Conservation (phyloP, 2,797 vertebrate genomes). For the Sparidentex hasta region DNA sequence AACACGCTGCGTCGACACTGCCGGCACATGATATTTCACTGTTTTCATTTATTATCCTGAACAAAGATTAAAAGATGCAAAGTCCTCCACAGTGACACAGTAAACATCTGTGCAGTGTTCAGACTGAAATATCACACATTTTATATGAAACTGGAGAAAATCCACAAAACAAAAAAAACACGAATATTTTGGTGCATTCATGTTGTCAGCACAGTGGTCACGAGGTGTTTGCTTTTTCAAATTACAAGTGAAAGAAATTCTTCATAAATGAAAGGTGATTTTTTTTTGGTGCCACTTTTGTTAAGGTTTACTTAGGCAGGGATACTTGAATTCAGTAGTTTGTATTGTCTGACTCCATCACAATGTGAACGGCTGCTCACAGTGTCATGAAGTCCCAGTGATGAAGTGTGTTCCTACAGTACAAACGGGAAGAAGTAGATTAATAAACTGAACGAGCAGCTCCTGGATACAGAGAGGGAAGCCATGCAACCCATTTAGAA, state of each 20-base stretch:
- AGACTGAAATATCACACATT: no score
- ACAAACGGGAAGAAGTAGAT: constrained; percentile 40
- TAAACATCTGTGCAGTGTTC: background rate
- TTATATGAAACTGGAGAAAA: no score
- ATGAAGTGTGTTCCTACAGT: constrained; percentile 23
- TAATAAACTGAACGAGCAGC: constrained; percentile 42
- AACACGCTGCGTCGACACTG: background rate
- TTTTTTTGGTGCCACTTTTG: constrained; percentile 19
- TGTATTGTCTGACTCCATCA: constrained; percentile 26
- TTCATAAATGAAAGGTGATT: constrained; percentile 2
- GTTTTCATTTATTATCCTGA: background rate
- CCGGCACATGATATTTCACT: no score
- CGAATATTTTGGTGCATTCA: background rate
- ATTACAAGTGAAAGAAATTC: constrained; percentile 11
- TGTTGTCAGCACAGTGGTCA: constrained; percentile 13
- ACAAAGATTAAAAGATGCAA: background rate
- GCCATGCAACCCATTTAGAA: constrained; percentile 56
- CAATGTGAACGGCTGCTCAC: constrained; percentile 32
- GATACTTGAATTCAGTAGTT: no score
- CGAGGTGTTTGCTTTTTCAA: constrained; percentile 13
- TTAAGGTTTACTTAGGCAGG: constrained; percentile 33
- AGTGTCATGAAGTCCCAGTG: constrained; percentile 10
- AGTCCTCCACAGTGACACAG: background rate
- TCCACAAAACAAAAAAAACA: no score
- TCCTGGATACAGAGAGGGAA: constrained; percentile 34